Conservation (phyloP, 2,888 invertebrate species). For the Acanthosepion esculentum region DNA sequence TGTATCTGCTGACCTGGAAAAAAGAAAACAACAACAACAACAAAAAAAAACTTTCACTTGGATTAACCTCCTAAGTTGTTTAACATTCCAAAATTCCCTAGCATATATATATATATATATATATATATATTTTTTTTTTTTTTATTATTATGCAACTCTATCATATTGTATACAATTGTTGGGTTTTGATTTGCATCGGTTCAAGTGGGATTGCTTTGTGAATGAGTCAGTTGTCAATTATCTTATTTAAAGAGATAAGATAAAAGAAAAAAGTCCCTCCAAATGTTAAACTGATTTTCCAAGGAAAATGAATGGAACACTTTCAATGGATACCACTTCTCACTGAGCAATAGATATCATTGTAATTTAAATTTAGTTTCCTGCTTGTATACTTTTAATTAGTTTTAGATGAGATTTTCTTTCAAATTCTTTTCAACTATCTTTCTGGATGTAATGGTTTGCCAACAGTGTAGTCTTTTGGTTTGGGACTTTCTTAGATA, state of each 20-base stretch:
- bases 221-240: neutral
- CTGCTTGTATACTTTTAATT: neutral
- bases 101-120: too few species aligned
- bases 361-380: neutral
- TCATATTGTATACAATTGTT: neutral
- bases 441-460: neutral
- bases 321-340: too few species aligned
- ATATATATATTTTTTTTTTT: too few species aligned
- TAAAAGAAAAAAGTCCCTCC: neutral
- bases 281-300: neutral
- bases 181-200: neutral
- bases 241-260: neutral
- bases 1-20: neutral
- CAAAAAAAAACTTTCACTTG: neutral
- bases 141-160: neutral
- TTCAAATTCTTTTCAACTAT: neutral
- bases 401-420: neutral
- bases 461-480: neutral
- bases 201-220: neutral
- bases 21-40: too few species aligned
- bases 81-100: neutral
- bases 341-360: too few species aligned
- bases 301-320: neutral
- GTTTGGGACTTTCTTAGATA: conserved; percentile 10
- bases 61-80: neutral